Evolutionary conservation across 2,113 vertebrate genomes (phyloP).

Genomic region (Epinephelus moara): DNA sequence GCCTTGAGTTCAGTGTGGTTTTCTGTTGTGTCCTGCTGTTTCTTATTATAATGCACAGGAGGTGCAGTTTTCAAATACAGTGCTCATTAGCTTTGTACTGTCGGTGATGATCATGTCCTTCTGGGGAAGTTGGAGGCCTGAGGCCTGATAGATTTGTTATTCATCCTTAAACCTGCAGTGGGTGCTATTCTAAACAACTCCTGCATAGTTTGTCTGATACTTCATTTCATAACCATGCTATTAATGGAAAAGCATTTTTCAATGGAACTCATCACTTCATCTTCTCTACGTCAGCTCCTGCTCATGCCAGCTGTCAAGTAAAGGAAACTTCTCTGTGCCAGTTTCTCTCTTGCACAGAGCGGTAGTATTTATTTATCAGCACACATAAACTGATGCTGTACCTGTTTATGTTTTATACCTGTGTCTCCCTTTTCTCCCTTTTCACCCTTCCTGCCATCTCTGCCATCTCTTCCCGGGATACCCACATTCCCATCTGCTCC

Average conservation of each 20-base stretch:
- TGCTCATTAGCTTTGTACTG: background rate
- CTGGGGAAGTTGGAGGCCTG: background rate
- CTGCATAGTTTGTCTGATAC: background rate
- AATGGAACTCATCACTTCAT: background rate
- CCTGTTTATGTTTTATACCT: slow-evolving; percentile 85
- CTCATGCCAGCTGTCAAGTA: slow-evolving; percentile 15
- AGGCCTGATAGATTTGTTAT: background rate
- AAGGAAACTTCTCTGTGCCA: background rate
- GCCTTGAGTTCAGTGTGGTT: background rate
- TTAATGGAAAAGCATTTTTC: background rate
- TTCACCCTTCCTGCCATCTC: slow-evolving; percentile 96
- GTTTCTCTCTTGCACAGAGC: background rate
- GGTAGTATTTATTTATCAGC: background rate
- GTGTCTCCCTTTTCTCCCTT: slow-evolving; percentile 93
- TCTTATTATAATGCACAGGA: background rate
- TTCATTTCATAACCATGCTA: background rate
- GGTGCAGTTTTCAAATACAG: background rate
- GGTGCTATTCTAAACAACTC: background rate
- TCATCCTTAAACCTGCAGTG: background rate
- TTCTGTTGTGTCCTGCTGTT: background rate
- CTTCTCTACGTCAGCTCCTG: background rate
- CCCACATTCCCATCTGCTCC: slow-evolving; percentile 93
- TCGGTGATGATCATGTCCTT: background rate
- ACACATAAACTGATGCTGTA: slow-evolving; percentile 26
- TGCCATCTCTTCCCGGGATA: slow-evolving; percentile 96